phyloP scores from a whole-genome alignment of 1,140 invertebrate species.

The Brachionus paranguensis region DNA sequence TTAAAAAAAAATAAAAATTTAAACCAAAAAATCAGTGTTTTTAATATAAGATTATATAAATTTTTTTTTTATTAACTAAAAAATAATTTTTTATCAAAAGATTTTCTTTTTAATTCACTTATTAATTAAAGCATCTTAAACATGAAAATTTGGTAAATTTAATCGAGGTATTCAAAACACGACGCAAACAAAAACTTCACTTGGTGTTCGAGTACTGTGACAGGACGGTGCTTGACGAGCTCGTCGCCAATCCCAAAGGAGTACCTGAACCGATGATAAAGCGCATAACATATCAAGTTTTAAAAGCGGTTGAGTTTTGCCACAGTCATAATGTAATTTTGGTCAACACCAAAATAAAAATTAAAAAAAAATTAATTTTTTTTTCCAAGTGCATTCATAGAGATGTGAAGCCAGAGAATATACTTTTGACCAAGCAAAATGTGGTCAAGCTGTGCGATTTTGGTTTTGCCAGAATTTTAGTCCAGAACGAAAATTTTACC shows the following conservation, averaged over 20 bases:
- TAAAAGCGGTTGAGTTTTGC: conserved; percentile 89
- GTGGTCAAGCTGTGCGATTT: conserved; percentile 97
- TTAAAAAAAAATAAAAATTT: no score
- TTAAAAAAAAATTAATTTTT: background rate
- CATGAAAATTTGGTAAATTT: conserved; percentile 95
- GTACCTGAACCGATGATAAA: conserved; percentile 79
- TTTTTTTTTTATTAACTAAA: no score
- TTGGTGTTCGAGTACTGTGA: conserved; percentile 98
- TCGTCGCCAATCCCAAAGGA: conserved; percentile 80
- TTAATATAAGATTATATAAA: no score
- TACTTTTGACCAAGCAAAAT: conserved; percentile 83
- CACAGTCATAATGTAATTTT: conserved; percentile 74
- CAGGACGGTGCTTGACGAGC: conserved; percentile 86
- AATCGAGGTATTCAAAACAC: conserved; percentile 83
- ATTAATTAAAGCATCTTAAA: conserved; percentile 75
- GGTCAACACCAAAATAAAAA: background rate
- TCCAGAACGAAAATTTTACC: conserved; percentile 77
- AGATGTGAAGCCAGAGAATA: conserved; percentile 98
- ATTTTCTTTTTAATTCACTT: background rate
- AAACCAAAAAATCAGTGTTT: no score
- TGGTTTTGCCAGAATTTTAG: conserved; percentile 88
- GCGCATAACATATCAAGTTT: conserved; percentile 87
- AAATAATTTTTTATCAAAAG: background rate
- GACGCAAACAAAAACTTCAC: conserved; percentile 84
- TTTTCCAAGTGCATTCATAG: conserved; percentile 73